Conservation (phyloP, 1,140 invertebrate genomes). For the Uloborus diversus region DNA sequence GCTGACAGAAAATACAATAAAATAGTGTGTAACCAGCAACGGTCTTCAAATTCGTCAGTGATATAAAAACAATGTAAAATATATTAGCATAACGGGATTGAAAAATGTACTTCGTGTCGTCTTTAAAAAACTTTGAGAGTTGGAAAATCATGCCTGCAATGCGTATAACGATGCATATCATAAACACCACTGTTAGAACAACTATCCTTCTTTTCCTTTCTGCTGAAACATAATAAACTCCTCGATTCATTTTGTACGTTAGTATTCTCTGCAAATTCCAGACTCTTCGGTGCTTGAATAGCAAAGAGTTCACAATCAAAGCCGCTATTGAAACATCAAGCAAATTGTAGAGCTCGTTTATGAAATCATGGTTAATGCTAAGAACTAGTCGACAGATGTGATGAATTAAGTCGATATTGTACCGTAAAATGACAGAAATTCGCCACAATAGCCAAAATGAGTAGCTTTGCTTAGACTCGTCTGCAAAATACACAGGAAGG, state of each 20-base stretch:
- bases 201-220: background rate
- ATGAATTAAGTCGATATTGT: background rate
- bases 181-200: too few relatives aligned
- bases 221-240: background rate
- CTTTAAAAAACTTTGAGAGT: too few relatives aligned
- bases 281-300: background rate
- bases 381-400: background rate
- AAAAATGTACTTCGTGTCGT: too few relatives aligned
- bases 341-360: background rate
- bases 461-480: background rate
- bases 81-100: too few relatives aligned
- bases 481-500: conserved; percentile 1
- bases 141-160: too few relatives aligned
- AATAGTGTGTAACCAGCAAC: conserved; percentile 8
- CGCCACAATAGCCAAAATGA: conserved; percentile 11
- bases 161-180: too few relatives aligned
- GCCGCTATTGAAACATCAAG: conserved; percentile 11
- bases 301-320: background rate
- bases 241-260: background rate
- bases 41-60: too few relatives aligned
- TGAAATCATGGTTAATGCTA: background rate
- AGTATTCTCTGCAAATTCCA: background rate
- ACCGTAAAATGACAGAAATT: conserved; percentile 1
- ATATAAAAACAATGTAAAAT: too few relatives aligned
- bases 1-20: conserved; percentile 34